A percentile compares a stretch with the other conserved stretches of the same genome.
phyloP scores from a whole-genome alignment of 2,888 invertebrate species.

The Danaus chrysippus region DNA sequence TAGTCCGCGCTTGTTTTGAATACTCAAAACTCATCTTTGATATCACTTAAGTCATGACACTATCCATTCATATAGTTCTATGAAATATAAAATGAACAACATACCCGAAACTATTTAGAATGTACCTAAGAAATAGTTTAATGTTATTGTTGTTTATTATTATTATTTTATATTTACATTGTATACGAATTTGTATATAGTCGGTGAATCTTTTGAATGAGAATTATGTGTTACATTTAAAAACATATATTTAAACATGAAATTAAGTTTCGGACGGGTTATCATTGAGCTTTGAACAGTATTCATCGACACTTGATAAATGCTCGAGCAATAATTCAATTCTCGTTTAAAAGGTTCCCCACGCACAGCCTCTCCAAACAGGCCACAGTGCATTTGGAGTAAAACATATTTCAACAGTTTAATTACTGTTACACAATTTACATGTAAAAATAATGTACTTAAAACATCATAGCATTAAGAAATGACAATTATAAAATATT shows the following conservation, averaged over 20 bases:
- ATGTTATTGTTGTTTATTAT: conserved; percentile 1
- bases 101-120: neutral
- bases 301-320: conserved; percentile 71
- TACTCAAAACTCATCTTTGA: conserved; percentile 28
- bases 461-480: neutral
- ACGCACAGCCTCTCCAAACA: conserved; percentile 40
- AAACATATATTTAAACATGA: conserved; percentile 71
- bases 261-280: conserved; percentile 73
- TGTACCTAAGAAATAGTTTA: neutral
- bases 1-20: conserved; percentile 35
- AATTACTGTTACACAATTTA: neutral
- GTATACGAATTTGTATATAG: neutral
- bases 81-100: neutral
- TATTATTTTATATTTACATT: neutral
- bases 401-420: too few relatives aligned
- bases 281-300: conserved; percentile 65
- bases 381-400: neutral
- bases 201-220: neutral
- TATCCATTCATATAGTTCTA: conserved; percentile 2
- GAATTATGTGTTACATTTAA: conserved; percentile 31
- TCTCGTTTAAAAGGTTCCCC: conserved; percentile 66
- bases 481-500: neutral
- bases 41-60: conserved; percentile 9
- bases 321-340: conserved; percentile 73
- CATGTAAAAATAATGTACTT: conserved; percentile 4